Percentiles rank a stretch among this genome's conserved stretches.
These are phyloP conservation scores for Pachyseris speciosa DNA, from an alignment of 64 coral and sea anemone species.

Conservation along the genomic window DNA sequence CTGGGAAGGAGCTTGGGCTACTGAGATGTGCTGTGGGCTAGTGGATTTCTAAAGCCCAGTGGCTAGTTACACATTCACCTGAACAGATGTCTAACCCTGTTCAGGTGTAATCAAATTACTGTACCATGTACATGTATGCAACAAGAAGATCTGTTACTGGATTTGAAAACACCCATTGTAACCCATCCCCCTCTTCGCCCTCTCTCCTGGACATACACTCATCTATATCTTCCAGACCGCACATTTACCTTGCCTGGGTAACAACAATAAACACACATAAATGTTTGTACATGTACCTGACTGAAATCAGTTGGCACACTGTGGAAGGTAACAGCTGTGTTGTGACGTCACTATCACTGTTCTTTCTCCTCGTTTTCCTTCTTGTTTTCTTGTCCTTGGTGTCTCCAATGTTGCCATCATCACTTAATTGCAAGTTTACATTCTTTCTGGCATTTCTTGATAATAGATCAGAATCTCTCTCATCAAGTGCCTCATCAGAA, in stretches of 20 bases:
- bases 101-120: too few relatives aligned
- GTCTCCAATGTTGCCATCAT: neutral
- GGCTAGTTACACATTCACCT: too few relatives aligned
- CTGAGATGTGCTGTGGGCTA: too few relatives aligned
- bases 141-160: too few relatives aligned
- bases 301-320: neutral
- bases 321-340: neutral
- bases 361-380: neutral
- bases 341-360: neutral
- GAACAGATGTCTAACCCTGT: too few relatives aligned
- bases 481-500: neutral
- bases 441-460: neutral
- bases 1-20: too few relatives aligned
- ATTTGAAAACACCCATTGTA: too few relatives aligned
- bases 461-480: neutral
- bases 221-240: too few relatives aligned
- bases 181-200: too few relatives aligned
- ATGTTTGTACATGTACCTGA: neutral
- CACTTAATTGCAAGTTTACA: neutral
- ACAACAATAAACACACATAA: neutral
- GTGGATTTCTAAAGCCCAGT: too few relatives aligned
- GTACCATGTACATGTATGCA: too few relatives aligned
- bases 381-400: neutral
- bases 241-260: neutral
- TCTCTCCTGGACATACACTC: too few relatives aligned